These are phyloP conservation scores for Formica selysi DNA, from an alignment of 1,140 invertebrate species.

Conservation along the genomic window DNA sequence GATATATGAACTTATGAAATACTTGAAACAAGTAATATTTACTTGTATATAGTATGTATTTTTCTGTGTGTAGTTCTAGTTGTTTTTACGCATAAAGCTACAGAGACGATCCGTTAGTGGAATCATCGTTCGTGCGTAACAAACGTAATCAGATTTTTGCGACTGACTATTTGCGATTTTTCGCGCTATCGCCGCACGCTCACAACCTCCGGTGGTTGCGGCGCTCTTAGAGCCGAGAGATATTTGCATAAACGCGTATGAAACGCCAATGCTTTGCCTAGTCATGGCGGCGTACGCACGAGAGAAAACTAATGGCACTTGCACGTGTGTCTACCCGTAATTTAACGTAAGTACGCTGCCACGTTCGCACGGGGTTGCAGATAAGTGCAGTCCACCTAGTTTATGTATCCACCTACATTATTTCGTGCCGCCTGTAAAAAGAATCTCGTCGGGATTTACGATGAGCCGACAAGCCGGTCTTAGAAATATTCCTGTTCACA, in stretches of 20 bases:
- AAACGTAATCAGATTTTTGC: slow-evolving; percentile 43
- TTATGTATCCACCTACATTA: slow-evolving; percentile 64
- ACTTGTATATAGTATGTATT: too few relatives aligned
- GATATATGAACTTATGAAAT: too few relatives aligned
- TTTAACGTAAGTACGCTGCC: slow-evolving; percentile 71
- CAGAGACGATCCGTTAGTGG: background rate
- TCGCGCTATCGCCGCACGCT: slow-evolving; percentile 35
- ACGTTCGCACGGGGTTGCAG: slow-evolving; percentile 36
- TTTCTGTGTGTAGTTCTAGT: too few relatives aligned
- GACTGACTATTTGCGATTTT: slow-evolving; percentile 44
- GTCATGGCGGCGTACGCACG: slow-evolving; percentile 50
- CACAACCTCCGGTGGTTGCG: slow-evolving; percentile 9
- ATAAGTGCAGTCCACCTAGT: slow-evolving; percentile 67
- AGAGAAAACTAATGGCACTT: slow-evolving; percentile 67
- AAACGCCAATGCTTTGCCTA: slow-evolving; percentile 49
- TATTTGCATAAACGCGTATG: slow-evolving; percentile 64
- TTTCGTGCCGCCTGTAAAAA: slow-evolving; percentile 55
- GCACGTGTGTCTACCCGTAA: slow-evolving; percentile 71
- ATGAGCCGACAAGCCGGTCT: background rate
- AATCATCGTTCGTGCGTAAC: slow-evolving; percentile 49
- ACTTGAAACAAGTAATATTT: too few relatives aligned
- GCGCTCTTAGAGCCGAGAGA: background rate
- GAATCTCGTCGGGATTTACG: slow-evolving; percentile 41
- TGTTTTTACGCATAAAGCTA: background rate
- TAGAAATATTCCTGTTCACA: slow-evolving; percentile 9